These are phyloP conservation scores for Agonopterix alstromeriana DNA, from an alignment of 2,888 invertebrate species.

Conservation along the genomic window DNA sequence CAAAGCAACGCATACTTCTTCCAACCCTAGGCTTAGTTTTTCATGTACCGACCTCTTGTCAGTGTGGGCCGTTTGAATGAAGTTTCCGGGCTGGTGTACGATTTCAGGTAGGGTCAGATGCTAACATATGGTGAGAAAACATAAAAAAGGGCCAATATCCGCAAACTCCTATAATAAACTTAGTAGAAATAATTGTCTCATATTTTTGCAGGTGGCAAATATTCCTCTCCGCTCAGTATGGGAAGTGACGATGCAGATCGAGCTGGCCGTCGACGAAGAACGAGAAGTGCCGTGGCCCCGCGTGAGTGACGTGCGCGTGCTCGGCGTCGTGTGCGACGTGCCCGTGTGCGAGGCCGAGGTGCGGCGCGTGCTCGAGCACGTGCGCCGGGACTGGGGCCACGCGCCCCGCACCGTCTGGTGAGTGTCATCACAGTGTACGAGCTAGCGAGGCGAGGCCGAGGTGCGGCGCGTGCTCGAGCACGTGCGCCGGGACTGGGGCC, in stretches of 20 bases:
- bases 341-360: conserved; percentile 17
- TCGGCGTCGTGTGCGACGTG: conserved; percentile 25
- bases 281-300: conserved; percentile 37
- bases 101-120: no score
- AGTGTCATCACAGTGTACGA: conserved; percentile 7
- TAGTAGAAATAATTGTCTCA: no score
- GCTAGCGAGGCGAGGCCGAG: conserved; percentile 8
- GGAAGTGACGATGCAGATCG: conserved; percentile 46
- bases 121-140: no score
- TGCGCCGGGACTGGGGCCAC: conserved; percentile 54
- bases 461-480: conserved; percentile 15
- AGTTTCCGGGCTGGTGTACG: no score
- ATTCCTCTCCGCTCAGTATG: conserved; percentile 51
- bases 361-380: conserved; percentile 12
- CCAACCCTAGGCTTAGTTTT: no score
- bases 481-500: conserved; percentile 50
- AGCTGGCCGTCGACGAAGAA: conserved; percentile 28
- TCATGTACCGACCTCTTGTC: no score
- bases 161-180: no score
- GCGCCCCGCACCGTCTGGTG: conserved; percentile 51
- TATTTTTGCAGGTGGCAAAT: conserved; percentile 49
- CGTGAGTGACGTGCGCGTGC: conserved; percentile 29
- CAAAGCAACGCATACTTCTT: no score
- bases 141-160: no score
- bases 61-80: no score